phyloP scores from a whole-genome alignment of 2,113 vertebrate species.

The Taxidea taxus region DNA sequence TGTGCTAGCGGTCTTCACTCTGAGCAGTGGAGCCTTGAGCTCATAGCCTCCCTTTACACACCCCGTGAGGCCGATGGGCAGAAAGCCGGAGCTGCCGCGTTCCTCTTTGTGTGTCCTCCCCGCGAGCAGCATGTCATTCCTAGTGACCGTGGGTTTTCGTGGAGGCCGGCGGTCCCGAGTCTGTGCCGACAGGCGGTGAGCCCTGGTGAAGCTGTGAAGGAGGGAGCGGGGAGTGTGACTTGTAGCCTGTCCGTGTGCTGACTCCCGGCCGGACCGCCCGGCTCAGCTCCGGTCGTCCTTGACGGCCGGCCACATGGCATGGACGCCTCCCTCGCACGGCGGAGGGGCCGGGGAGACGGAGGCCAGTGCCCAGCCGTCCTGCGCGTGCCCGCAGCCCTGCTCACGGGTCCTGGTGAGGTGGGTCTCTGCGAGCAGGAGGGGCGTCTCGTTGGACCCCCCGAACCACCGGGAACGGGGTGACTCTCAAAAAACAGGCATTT shows the following conservation, averaged over 20 bases:
- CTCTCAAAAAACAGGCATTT: neutral
- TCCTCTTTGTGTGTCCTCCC: neutral
- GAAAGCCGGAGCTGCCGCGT: neutral
- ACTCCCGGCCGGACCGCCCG: neutral
- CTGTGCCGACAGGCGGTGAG: fast-evolving
- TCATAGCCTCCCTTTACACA: neutral
- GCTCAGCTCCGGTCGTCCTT: neutral
- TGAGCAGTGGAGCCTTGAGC: neutral
- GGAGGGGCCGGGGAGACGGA: neutral
- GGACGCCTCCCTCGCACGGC: neutral
- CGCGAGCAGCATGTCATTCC: neutral
- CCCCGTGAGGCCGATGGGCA: neutral
- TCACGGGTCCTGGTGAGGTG: neutral
- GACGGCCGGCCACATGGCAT: neutral
- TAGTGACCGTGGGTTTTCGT: neutral
- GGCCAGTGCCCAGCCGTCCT: neutral
- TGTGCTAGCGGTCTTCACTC: neutral
- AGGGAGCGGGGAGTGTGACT: neutral
- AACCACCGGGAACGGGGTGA: neutral
- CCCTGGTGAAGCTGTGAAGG: neutral
- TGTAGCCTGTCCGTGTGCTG: neutral
- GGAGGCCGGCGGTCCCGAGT: neutral
- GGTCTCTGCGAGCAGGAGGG: neutral
- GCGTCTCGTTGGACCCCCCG: neutral
- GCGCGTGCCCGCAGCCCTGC: fast-evolving